These are phyloP conservation scores for Sanderia malayensis DNA, from an alignment of 30 jellyfish, hydroid and myxozoan species.

Conservation along the genomic window DNA sequence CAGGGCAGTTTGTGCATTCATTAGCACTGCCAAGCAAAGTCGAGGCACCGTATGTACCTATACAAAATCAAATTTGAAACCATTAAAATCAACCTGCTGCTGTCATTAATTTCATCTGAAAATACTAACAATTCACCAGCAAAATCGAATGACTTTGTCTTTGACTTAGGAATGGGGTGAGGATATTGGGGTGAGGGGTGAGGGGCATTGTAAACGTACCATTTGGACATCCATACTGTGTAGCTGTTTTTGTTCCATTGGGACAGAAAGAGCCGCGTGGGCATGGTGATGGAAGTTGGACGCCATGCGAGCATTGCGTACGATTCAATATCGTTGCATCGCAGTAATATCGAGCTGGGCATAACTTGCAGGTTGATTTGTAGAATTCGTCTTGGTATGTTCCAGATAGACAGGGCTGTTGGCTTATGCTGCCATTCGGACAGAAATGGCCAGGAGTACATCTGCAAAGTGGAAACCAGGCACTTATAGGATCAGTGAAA, in stretches of 20 bases:
- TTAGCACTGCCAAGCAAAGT: constrained; percentile 42
- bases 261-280: constrained; percentile 93
- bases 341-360: constrained; percentile 87
- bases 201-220: too few species aligned
- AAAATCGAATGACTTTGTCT: too few species aligned
- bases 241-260: constrained; percentile 65
- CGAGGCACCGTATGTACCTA: constrained; percentile 93
- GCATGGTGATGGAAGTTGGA: constrained; percentile 68
- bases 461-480: constrained; percentile 36
- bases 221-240: constrained; percentile 71
- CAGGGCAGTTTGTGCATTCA: constrained; percentile 85
- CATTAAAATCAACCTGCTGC: too few species aligned
- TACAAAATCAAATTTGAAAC: too few species aligned
- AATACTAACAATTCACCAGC: too few species aligned
- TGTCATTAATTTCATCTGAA: too few species aligned
- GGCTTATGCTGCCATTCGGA: constrained; percentile 80
- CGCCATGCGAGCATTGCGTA: constrained; percentile 72
- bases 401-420: constrained; percentile 85
- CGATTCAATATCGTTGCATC: constrained; percentile 73
- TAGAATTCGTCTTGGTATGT: constrained; percentile 79
- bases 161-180: too few species aligned
- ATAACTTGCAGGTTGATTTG: constrained; percentile 54
- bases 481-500: too few species aligned
- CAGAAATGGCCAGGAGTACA: constrained; percentile 96
- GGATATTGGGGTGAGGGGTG: too few species aligned